These are phyloP conservation scores for Hecatera dysodea DNA, from an alignment of 2,888 invertebrate species.

Conservation along the genomic window DNA sequence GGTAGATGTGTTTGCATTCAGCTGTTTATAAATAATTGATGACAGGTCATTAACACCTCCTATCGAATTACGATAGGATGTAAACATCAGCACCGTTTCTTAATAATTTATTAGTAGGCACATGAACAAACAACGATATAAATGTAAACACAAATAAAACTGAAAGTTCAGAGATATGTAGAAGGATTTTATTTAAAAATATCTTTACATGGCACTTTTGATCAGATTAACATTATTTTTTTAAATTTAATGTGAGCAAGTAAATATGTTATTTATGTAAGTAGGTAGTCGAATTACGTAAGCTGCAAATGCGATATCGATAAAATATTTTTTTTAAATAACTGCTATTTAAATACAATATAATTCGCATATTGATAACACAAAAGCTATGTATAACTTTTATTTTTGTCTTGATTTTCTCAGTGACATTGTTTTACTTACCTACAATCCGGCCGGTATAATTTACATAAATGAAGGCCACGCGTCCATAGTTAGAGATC, in stretches of 20 bases:
- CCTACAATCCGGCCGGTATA: conserved; percentile 1
- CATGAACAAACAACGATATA: conserved; percentile 9
- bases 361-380: conserved; percentile 17
- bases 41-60: conserved; percentile 48
- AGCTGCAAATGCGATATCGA: conserved; percentile 20
- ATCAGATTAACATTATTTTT: conserved; percentile 22
- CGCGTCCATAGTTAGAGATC: conserved; percentile 41
- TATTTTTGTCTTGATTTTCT: conserved; percentile 25
- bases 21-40: conserved; percentile 64
- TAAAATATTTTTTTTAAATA: conserved; percentile 14
- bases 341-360: conserved; percentile 24
- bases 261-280: conserved; percentile 10
- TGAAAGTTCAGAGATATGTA: conserved; percentile 3
- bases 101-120: conserved; percentile 3
- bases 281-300: conserved; percentile 35
- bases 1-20: conserved; percentile 55
- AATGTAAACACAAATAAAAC: conserved; percentile 42
- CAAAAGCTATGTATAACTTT: neutral
- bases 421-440: conserved; percentile 35
- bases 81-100: conserved; percentile 37
- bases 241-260: conserved; percentile 30
- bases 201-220: conserved; percentile 35
- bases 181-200: conserved; percentile 41
- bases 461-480: conserved; percentile 57
- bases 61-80: conserved; percentile 47